Evolutionary conservation across 2,113 vertebrate species (phyloP).

Genomic region (Onychostruthus taczanowskii): DNA sequence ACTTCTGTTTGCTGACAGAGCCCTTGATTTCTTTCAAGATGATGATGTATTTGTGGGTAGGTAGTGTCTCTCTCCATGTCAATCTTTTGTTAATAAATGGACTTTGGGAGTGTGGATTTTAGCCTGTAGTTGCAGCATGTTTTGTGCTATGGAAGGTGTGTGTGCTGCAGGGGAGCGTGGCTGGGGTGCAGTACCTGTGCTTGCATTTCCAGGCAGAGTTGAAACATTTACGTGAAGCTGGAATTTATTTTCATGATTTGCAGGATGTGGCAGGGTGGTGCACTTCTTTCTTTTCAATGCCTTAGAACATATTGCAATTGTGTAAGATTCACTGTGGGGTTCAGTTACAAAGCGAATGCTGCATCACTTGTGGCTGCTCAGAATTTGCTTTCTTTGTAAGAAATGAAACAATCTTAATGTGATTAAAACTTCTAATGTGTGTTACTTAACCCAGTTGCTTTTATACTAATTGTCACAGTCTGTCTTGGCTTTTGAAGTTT

Average conservation of each 20-base stretch:
- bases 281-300: neutral
- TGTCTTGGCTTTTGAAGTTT: neutral
- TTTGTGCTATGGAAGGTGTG: slow-evolving; percentile 33
- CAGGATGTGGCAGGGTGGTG: neutral
- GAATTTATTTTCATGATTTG: slow-evolving; percentile 61
- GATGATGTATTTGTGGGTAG: slow-evolving; percentile 97
- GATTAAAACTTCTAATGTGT: slow-evolving; percentile 22
- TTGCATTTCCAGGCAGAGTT: slow-evolving; percentile 52
- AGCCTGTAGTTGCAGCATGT: slow-evolving; percentile 31
- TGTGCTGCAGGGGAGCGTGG: slow-evolving; percentile 35
- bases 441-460: neutral
- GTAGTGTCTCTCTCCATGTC: slow-evolving; percentile 76
- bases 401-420: neutral
- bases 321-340: neutral
- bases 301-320: neutral
- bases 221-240: slow-evolving; percentile 58
- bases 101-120: slow-evolving; percentile 62
- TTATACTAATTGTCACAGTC: neutral
- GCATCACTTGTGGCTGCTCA: slow-evolving; percentile 67
- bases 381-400: slow-evolving; percentile 46
- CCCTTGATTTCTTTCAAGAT: slow-evolving; percentile 83
- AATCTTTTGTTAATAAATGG: slow-evolving; percentile 71
- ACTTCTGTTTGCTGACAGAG: slow-evolving; percentile 78
- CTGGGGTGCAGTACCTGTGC: slow-evolving; percentile 28
- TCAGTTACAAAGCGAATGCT: neutral